Percentiles rank a stretch among this genome's conserved stretches.
Conservation (phyloP, 2,113 vertebrate genomes). For the Gallinago undulata region DNA sequence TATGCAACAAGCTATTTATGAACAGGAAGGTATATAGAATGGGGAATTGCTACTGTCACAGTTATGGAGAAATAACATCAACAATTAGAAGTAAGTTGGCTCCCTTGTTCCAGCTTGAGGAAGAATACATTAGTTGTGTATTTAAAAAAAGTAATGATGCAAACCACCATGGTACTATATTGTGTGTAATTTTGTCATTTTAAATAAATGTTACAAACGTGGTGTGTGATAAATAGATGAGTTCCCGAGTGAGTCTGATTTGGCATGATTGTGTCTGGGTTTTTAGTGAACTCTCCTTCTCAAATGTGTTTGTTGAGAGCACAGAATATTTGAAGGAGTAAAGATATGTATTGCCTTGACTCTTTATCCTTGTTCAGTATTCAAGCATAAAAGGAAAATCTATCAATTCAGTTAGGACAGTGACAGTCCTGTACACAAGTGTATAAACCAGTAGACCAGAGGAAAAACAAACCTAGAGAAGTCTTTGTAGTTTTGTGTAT, state of each 20-base stretch:
- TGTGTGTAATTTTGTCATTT: background rate
- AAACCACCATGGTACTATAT: background rate
- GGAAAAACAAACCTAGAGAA: background rate
- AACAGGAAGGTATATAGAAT: background rate
- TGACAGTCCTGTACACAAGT: background rate
- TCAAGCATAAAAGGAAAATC: background rate
- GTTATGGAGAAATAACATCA: background rate
- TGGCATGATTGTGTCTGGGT: background rate
- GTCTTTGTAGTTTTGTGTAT: background rate
- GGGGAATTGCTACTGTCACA: background rate
- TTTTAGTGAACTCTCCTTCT: background rate
- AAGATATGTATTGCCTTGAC: background rate
- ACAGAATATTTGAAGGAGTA: background rate
- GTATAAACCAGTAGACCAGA: constrained; percentile 16
- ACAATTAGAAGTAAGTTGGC: background rate
- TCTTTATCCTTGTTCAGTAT: background rate
- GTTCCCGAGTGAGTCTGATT: background rate
- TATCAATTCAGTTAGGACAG: background rate
- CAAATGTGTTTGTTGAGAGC: background rate
- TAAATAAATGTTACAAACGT: background rate
- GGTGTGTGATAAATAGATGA: background rate
- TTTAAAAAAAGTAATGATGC: background rate
- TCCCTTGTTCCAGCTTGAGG: background rate
- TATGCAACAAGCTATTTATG: background rate
- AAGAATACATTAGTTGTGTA: background rate